Base-by-base conservation (phyloP, 2,797 vertebrate species). In the Sarcoramphus papa region DNA sequence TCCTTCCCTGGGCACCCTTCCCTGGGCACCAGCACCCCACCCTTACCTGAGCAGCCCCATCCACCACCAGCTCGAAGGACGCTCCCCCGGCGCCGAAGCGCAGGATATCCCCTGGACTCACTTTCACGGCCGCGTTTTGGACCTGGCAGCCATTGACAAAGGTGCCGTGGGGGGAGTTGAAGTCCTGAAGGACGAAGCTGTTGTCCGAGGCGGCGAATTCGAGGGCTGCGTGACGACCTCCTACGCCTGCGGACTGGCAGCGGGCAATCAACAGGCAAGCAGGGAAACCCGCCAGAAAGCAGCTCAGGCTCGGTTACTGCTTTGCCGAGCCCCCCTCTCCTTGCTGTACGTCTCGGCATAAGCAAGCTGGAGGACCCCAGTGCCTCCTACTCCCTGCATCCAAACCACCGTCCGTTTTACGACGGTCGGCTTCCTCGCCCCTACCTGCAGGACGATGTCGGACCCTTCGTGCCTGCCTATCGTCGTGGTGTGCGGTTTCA, bases 71-170 rank as follows among this genome's bases (percentile, higher is more conserved):
- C 86, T 98, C 79, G 9, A 98, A 98, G 73, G 97, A 54, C 6
- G 96, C 93, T 59, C 98, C 98, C 5, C 47, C 62, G 0, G 96
- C 67, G 16, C 98, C 98, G 2, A 98, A 99, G 69, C 97, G 87
- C 93, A 99, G 96, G 76, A 97, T 22, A 54, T 99, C 98, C 5
- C 98, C 98, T 0, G 97, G 97, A 2, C 93, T 83, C 90, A 98
- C 98, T 81, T 95, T 97, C 63, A 99, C 98, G 0, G 98, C 97
- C 7, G 98, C 98, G 0, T 99, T 99, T 95, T 99, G 98, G 67
- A 99, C 97, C 80, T 98, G 98, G 77, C 98, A 99, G 80, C 98
- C 97, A 1, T 98, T 99, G 77, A 98, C 98, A 4, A 98, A 98
- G 7, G 98, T 98, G 74, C 98, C 98, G 0, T 97, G 96, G 67